A percentile compares a stretch with the other conserved stretches of the same genome.
phyloP scores from a whole-genome alignment of 2,113 vertebrate genomes.

The Forbesichthys papilliferus region DNA sequence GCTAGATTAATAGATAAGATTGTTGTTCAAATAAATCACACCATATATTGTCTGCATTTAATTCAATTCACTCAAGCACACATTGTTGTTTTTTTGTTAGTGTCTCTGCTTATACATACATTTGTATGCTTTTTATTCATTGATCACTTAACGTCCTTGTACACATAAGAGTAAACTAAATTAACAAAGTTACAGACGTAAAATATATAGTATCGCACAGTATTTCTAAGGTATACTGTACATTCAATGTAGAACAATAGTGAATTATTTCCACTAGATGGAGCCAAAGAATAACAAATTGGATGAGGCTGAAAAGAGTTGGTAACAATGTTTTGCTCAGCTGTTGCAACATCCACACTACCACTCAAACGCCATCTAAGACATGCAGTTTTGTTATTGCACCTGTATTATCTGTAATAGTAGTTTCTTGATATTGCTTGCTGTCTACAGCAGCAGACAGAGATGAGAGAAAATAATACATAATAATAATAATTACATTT shows the following conservation, averaged over 20 bases:
- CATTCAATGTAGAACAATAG: background rate
- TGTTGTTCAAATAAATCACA: background rate
- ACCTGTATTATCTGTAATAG: background rate
- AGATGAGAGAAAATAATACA: background rate
- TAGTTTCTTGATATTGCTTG: background rate
- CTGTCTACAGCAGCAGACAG: background rate
- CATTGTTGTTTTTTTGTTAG: no score
- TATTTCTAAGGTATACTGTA: background rate
- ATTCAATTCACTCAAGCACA: no score
- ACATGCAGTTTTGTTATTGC: no score
- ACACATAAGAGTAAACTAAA: background rate
- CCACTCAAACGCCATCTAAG: no score
- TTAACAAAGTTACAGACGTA: no score
- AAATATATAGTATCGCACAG: background rate
- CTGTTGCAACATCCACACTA: no score
- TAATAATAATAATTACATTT: background rate
- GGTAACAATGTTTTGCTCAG: no score
- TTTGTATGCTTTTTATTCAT: background rate
- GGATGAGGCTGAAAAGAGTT: background rate
- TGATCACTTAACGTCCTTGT: background rate
- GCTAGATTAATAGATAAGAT: background rate
- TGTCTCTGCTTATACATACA: no score
- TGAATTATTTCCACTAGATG: conserved; percentile 42
- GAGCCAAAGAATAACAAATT: conserved; percentile 15
- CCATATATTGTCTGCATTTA: no score